Base-by-base conservation (phyloP, 2,797 vertebrate genomes). In the Microtus agrestis region DNA sequence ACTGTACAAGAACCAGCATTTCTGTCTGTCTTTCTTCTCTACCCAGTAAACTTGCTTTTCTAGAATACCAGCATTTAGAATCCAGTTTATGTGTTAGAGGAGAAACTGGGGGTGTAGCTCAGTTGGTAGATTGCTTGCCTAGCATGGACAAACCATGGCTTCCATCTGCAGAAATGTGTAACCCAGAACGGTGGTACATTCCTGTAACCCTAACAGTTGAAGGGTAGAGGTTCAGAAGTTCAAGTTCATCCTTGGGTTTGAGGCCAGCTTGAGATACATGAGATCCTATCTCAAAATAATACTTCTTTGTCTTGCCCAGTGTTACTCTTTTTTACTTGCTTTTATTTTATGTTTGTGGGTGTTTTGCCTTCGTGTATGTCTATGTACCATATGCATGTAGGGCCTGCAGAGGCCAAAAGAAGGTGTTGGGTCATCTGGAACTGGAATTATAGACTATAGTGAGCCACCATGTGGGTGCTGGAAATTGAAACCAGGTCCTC, bases 41-140 rank as follows among this genome's bases (percentile, higher is more conserved):
- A 31, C 73, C 86, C 78, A 76, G 43, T 81, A 43, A 96, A 69
- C 43, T 11, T 80, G n/a, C 19, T 43, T 91, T 87, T 90, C 86
- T 65, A 84, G 91, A 96, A 80, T 31, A 71, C 4, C 8, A 65
- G 61, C 21, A 63, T 87, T 69, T 87, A 91, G 81, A 73, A 69
- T 89, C 80, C 73, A 43, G 56, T 40, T 40, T 87, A 10, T 63
- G 80, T 40, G 13, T 61, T 61, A 56, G 56, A 25, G 74, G 48
- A 71, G 63, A 23, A 7, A 1, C 8, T 27, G 23, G 19, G 43
- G 21, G 43, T 86, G 21, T 46, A 31, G 27, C 31, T 85, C 63
- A 25, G 61, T 21, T 63, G 13, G 61, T 67, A 85, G 43, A n/a
- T 46, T 85, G 65, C 84, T 48, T 67, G 81, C 40, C 61, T 48